Percentiles rank a stretch among this genome's conserved stretches.
These are phyloP conservation scores for Cephus spinipes DNA, from an alignment of 2,888 invertebrate genomes.

Conservation along the genomic window DNA sequence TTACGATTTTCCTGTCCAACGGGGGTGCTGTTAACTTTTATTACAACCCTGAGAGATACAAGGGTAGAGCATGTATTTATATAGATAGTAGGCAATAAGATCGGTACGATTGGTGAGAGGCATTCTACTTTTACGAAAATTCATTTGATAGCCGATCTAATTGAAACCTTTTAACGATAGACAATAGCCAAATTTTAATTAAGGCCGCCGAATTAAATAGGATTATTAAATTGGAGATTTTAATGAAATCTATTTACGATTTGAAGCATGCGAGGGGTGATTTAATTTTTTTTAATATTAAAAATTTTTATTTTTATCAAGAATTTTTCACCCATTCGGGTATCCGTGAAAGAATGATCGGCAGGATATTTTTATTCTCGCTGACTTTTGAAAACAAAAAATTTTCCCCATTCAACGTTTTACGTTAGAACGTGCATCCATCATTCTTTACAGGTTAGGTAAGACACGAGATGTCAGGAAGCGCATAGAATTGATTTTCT, in stretches of 20 bases:
- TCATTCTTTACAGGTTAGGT: background rate
- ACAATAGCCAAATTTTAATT: background rate
- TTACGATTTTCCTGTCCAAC: background rate
- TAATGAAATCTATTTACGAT: background rate
- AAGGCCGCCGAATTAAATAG: background rate
- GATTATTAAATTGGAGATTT: background rate
- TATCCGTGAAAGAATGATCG: background rate
- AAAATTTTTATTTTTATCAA: background rate
- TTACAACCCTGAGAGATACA: background rate
- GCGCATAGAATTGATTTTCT: constrained; percentile 34
- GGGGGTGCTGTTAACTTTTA: background rate
- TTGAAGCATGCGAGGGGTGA: background rate
- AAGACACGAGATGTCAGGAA: constrained; percentile 16
- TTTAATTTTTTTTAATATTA: background rate
- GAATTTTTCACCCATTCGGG: too few relatives aligned
- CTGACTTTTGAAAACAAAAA: background rate
- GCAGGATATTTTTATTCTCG: too few relatives aligned
- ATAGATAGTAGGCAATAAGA: background rate
- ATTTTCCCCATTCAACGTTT: background rate
- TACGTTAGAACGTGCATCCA: background rate
- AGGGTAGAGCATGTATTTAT: background rate
- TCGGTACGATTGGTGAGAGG: background rate
- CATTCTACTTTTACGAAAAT: background rate
- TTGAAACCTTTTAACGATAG: background rate
- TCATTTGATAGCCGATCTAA: background rate